Base-by-base conservation (phyloP, 2,888 invertebrate genomes). In the Sipha maydis region DNA sequence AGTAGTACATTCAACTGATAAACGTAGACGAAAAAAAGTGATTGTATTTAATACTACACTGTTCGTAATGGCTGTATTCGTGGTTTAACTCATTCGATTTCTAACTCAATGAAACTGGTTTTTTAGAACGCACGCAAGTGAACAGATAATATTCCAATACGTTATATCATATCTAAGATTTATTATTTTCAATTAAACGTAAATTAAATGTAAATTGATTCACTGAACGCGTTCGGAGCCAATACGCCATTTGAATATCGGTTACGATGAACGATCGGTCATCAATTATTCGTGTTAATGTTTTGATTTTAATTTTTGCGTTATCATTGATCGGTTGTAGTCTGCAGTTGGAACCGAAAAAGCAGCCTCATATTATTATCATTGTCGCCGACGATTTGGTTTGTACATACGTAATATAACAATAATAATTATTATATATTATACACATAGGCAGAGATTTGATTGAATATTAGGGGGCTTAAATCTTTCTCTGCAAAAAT, bases 381-480 rank as follows among this genome's bases (percentile, higher is more conserved):
- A 92, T 92, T 31, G 90, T 92, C 28, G 92, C 92, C 8, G 92
- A 92, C 85, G 92, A 92, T 90, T 90, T 92, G 91, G 92, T 92
- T 89, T 91, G 91, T 90, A 38, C 28, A 3, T 41, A 34, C 4
- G 4, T 34, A 34, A 34, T 34, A 34, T 34, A 34, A 34, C 4
- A 34, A 34, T 34, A 34, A 34, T 34, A 34, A 34, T 34, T 3
- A 34, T 34, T 34, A 2, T 34, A 34, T n/a, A 75, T 9, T 19
- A 17, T 41, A 75, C 9, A 1, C 28, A 67, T 84, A 8, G 31
- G 38, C 25, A 25, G n/a, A 1, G 38, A 7, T 7, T 9, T 17
- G 31, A 73, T 56, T 11, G 3, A 67, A 75, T n/a, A 67, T 28
- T 28, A 3, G 4, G 28, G n/a, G n/a, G n/a, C n/a, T n/a, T n/a